Base-by-base conservation (phyloP, 2,888 invertebrate genomes). In the Rhyacophila evoluta region DNA sequence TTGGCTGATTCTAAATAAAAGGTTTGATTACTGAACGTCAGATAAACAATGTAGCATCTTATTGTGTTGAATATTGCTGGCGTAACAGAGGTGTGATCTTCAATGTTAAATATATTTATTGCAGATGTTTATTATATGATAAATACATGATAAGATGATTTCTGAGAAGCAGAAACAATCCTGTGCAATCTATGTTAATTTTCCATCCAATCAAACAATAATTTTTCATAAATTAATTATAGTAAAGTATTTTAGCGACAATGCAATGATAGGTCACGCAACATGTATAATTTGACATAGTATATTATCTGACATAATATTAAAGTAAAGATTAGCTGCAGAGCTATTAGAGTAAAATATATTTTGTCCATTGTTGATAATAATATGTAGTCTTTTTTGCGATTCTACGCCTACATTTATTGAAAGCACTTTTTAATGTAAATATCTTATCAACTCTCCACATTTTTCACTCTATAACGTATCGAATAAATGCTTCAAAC, bases 191-290 rank as follows among this genome's bases (percentile, higher is more conserved):
- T 55, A 55, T 55, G 55, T 75, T 78, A 75, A 68, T 81, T 82
- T 76, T 82, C 82, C 82, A 82, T 82, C 82, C 82, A 82, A 41
- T 77, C 79, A 77, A 78, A 82, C 82, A 82, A 82, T 82, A 82
- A 82, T 82, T 82, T 82, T 80, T 69, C 77, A 77, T 74, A 55
- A 55, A 55, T 19, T 39, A 73, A 73, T 38, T 33, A 33, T 69
- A 69, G 69, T 11, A 29, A 73, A 38, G 25, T 28, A 25, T 29
- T 69, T 69, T 69, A 68, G 68, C 25, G 68, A 28, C 68, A 68
- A 29, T 55, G 55, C 55, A 55, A 55, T 69, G 69, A 27, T 69
- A 69, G 69, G 29, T 69, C 69, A 69, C 69, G 28, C 29, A 28
- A 33, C 28, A 69, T 69, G n/a, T 69, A 69, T 69, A 28, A 28